These are phyloP conservation scores for Canis aureus DNA, from an alignment of 2,113 vertebrate species.

Conservation along the genomic window DNA sequence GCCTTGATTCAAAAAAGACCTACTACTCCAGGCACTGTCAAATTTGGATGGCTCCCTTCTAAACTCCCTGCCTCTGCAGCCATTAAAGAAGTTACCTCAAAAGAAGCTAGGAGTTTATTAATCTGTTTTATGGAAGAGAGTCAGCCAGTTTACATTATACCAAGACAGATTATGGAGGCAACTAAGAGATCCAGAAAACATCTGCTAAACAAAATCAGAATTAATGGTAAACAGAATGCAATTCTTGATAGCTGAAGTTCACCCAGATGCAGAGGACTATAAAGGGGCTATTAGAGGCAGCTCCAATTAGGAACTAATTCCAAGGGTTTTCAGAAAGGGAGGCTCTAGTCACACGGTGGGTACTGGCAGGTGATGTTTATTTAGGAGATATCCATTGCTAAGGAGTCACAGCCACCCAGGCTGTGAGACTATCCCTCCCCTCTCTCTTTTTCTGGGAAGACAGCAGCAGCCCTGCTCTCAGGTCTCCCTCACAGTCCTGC, in stretches of 20 bases:
- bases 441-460: not conserved
- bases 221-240: slow-evolving; percentile 81
- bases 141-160: slow-evolving; percentile 60
- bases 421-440: not conserved
- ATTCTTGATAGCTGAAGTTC: slow-evolving; percentile 69
- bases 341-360: not conserved
- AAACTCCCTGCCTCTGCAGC: not conserved
- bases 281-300: slow-evolving; percentile 69
- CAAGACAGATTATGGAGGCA: slow-evolving; percentile 73
- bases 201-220: slow-evolving; percentile 86
- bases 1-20: slow-evolving; percentile 52
- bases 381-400: not conserved
- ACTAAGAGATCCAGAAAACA: slow-evolving; percentile 80
- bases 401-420: not conserved
- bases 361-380: not conserved
- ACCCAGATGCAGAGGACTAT: slow-evolving; percentile 80
- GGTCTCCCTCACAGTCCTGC: not conserved
- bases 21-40: not conserved
- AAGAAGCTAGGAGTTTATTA: slow-evolving; percentile 61
- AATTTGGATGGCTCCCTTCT: slow-evolving; percentile 16
- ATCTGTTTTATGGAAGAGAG: slow-evolving; percentile 64
- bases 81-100: slow-evolving; percentile 74
- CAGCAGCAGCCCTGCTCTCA: not conserved
- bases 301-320: slow-evolving; percentile 52
- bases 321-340: slow-evolving; percentile 56